Percentiles rank a stretch among this genome's conserved stretches.
Conservation (phyloP, 2,113 vertebrate species). For the Pomatorhinus ruficollis region DNA sequence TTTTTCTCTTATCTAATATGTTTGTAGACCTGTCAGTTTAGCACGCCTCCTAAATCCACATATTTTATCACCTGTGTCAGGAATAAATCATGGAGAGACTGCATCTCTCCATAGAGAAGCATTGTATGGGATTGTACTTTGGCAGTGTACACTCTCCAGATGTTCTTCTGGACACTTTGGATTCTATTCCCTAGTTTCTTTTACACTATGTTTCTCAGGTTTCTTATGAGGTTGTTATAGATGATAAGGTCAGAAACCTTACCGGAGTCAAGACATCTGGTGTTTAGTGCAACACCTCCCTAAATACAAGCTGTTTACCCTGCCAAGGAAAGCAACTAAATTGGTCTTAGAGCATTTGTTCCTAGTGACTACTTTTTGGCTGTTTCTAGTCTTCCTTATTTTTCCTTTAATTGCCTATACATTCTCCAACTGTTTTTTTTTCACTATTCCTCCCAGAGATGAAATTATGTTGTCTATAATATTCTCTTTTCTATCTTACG, state of each 20-base stretch:
- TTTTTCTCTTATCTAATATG: neutral
- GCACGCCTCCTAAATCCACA: neutral
- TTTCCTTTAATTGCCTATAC: neutral
- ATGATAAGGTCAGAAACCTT: neutral
- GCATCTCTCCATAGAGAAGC: neutral
- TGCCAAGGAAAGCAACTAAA: neutral
- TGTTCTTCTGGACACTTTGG: neutral
- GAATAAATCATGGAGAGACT: neutral
- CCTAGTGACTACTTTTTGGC: neutral
- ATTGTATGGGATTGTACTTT: neutral
- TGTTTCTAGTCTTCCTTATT: neutral
- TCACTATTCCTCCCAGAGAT: neutral
- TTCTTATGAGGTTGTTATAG: neutral
- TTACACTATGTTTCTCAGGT: neutral
- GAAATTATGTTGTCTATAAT: neutral
- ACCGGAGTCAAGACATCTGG: neutral
- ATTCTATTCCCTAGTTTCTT: neutral
- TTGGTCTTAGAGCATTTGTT: neutral
- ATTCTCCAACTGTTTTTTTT: neutral
- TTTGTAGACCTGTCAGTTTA: neutral
- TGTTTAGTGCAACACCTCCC: neutral
- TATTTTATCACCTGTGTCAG: neutral
- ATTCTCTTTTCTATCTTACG: neutral
- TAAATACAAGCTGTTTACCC: neutral
- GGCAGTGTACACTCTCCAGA: rapidly evolving